Base-by-base conservation (phyloP, 2,797 vertebrate genomes). In the Halcyon leucocephala region DNA sequence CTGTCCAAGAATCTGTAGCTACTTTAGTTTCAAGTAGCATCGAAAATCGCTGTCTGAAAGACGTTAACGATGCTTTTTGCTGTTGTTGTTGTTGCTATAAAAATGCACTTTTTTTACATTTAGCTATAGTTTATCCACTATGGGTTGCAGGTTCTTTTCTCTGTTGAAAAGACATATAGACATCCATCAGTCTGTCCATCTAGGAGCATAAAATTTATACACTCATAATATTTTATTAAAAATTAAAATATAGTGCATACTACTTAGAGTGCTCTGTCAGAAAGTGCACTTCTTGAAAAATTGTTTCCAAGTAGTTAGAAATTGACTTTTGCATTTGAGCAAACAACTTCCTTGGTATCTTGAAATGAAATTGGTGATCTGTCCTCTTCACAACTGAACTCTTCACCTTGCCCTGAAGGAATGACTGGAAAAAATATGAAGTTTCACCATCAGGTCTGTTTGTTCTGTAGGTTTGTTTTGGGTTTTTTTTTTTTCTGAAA, bases 331-430 rank as follows among this genome's bases (percentile, higher is more conserved):
- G 14, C 13, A 5, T 18, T 58, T 48, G 21, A 51, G 71, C 8
- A 14, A 26, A 7, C 1, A 0, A 7, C 28, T 2, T 2, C 14
- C 20, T 37, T 22, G 0, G 0, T 6, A 12, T 21, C 8, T 14
- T 11, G 46, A 35, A 39, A 60, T 17, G 42, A 87, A 52, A 17
- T 1, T 8, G 5, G 25, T 22, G 11, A 54, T 57, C 6, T 55
- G 58, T 18, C 61, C 70, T 94, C 60, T 33, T 29, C 62, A 33
- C 57, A 55, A 44, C 74, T 92, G 66, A 24, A 33, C 67, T 54
- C 39, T 58, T 41, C 69, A 48, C 77, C 29, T 79, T 14, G 10
- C 21, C 49, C 72, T 31, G 58, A 57, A 69, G 88, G 83, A 82
- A 61, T 54, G 14, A 1, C 12, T 67, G 29, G 35, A 51, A 21